These are phyloP conservation scores for Drosophila orosa DNA, from an alignment of 1,140 invertebrate species.

Conservation along the genomic window DNA sequence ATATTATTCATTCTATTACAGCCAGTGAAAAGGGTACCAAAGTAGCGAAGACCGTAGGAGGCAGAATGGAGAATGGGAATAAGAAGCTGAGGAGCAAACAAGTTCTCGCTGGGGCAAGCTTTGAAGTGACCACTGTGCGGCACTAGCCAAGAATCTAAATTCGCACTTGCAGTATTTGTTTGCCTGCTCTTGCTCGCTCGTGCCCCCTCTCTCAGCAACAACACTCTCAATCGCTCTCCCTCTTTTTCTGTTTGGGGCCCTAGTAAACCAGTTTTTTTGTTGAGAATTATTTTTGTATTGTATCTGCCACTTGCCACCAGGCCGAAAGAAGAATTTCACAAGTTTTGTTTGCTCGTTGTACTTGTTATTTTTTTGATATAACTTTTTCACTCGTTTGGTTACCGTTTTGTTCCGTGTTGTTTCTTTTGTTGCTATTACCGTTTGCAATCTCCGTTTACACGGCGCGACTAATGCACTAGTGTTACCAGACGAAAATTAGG, in stretches of 20 bases:
- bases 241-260: conserved; percentile 5
- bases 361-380: conserved; percentile 11
- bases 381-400: conserved; percentile 30
- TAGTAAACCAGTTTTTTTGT: conserved; percentile 54
- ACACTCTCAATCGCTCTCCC: not conserved
- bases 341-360: conserved; percentile 35
- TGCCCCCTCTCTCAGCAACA: not conserved
- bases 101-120: conserved; percentile 41
- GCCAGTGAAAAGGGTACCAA: conserved; percentile 15
- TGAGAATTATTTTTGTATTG: conserved; percentile 42
- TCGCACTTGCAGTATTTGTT: conserved; percentile 48
- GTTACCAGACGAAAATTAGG: too few relatives aligned
- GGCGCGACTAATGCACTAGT: conserved; percentile 17
- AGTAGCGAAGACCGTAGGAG: not conserved
- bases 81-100: conserved; percentile 30
- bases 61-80: not conserved
- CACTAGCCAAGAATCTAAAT: conserved; percentile 26
- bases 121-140: conserved; percentile 29
- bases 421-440: conserved; percentile 26
- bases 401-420: conserved; percentile 28
- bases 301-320: conserved; percentile 52
- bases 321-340: conserved; percentile 50
- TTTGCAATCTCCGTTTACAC: conserved; percentile 51
- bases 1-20: conserved; percentile 30
- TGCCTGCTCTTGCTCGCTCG: conserved; percentile 7